phyloP scores from a whole-genome alignment of 1,140 invertebrate species.

The Eriocheir sinensis region DNA sequence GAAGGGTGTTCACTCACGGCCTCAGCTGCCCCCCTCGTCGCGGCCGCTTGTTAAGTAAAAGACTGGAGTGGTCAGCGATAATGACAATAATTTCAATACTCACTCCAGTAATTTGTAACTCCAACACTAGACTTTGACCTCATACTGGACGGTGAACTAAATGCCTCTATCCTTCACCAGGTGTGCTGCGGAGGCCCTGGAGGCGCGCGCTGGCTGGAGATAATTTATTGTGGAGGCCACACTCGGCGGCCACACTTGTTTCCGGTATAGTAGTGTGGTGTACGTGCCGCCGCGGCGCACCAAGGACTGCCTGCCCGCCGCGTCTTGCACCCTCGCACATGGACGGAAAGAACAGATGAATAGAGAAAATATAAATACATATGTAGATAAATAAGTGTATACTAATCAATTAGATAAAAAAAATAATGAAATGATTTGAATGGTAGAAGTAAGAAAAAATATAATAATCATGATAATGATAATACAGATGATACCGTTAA shows the following conservation, averaged over 20 bases:
- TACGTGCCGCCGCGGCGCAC: too few relatives aligned
- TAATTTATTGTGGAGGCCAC: constrained; percentile 24
- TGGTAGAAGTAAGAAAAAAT: too few relatives aligned
- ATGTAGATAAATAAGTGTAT: too few relatives aligned
- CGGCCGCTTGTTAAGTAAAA: constrained; percentile 37
- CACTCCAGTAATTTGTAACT: constrained; percentile 56
- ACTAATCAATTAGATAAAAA: too few relatives aligned
- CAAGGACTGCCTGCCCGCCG: too few relatives aligned
- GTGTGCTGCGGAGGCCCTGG: constrained; percentile 8
- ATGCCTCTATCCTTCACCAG: constrained; percentile 43
- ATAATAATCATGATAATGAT: too few relatives aligned
- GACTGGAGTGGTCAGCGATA: constrained; percentile 52
- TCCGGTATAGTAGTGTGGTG: constrained; percentile 40
- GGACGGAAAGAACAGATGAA: too few relatives aligned
- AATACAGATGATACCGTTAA: too few relatives aligned
- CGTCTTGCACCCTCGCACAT: too few relatives aligned
- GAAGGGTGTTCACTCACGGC: constrained; percentile 8
- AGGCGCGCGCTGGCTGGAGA: neutral
- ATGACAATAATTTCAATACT: constrained; percentile 68
- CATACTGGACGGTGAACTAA: constrained; percentile 64
- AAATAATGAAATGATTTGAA: too few relatives aligned
- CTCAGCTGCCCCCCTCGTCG: constrained; percentile 41
- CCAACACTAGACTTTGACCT: constrained; percentile 14
- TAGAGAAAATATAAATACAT: too few relatives aligned
- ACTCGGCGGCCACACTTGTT: constrained; percentile 33